Conservation (phyloP, 2,888 invertebrate species). For the Nipponacmea schrenckii region DNA sequence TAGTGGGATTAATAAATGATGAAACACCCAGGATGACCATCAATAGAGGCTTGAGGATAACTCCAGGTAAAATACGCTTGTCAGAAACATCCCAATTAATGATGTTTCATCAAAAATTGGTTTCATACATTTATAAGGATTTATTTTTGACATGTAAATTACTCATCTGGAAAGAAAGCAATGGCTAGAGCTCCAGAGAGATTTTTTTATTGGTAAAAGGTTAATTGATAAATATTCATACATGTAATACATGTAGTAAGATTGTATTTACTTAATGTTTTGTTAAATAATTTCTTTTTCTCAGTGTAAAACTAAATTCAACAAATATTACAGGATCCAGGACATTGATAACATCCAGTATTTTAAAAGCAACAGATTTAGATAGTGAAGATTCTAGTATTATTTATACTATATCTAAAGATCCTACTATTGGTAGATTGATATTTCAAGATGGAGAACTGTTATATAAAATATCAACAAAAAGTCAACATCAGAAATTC, state of each 20-base stretch:
- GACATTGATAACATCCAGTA: conserved; percentile 43
- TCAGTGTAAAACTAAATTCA: too few relatives aligned
- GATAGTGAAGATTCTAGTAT: conserved; percentile 60
- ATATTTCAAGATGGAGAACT: conserved; percentile 29
- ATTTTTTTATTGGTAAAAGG: too few relatives aligned
- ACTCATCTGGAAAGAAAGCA: too few relatives aligned
- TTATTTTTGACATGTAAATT: too few relatives aligned
- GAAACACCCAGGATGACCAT: conserved; percentile 61
- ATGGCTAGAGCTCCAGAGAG: too few relatives aligned
- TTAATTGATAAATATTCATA: too few relatives aligned
- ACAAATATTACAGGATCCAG: conserved; percentile 47
- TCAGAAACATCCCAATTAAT: too few relatives aligned
- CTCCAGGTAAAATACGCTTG: conserved; percentile 47
- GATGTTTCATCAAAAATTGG: too few relatives aligned
- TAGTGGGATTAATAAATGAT: conserved; percentile 56
- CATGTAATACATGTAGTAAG: too few relatives aligned
- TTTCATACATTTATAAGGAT: too few relatives aligned
- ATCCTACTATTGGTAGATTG: conserved; percentile 53
- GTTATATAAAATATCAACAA: conserved; percentile 33
- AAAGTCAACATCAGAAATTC: conserved; percentile 44
- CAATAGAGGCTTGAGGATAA: conserved; percentile 60
- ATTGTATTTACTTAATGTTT: too few relatives aligned
- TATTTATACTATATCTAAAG: conserved; percentile 52
- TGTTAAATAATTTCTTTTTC: too few relatives aligned
- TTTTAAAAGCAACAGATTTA: conserved; percentile 57